Base-by-base conservation (phyloP, 2,113 vertebrate genomes). In the Lasiurus cinereus region DNA sequence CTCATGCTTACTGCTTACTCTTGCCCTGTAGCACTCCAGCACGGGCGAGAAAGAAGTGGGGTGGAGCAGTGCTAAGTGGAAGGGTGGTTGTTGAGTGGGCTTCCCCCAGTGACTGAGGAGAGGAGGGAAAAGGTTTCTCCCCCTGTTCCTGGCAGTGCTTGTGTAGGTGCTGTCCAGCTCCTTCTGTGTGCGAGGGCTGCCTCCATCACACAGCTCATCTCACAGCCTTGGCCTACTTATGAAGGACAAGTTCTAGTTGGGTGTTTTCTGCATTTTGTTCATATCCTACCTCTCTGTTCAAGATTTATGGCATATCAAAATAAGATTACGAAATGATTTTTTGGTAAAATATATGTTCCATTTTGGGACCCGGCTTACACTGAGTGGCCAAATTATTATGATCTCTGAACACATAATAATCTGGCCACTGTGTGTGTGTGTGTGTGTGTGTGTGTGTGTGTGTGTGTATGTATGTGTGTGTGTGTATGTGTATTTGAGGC, bases 81-180 rank as follows among this genome's bases (percentile, higher is more conserved):
- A 36, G 67, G 18, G 29, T 1, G 3, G 33, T 8, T 19, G 36
- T 39, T n/a, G 69, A 16, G 18, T n/a, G 29, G 54, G 56, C 22
- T 16, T 52, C 48, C n/a, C n/a, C 19, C 3, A 2, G 67, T 36
- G 73, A 9, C 73, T 16, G 3, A 8, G 66, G n/a, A 67, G 29
- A 19, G n/a, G 29, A 27, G 6, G 24, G 29, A 46, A 9, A 33
- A 24, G 12, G 5, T 1, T 48, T 14, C 69, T 24, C 52, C 22
- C 11, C 36, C 66, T 33, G 1, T 46, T 6, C 5, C 50, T 88
- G 79, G 46, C 33, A 19, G 22, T 1, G 33, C 56, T 24, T 24
- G 83, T 3, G 1, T 36, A 33, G 14, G 73, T 66, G 46, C 15
- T 22, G 0, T 36, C 3, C 0, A 12, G 22, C 7, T 52, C 0